Base-by-base conservation (phyloP, 1,140 invertebrate species). In the Phocides pigmalion region DNA sequence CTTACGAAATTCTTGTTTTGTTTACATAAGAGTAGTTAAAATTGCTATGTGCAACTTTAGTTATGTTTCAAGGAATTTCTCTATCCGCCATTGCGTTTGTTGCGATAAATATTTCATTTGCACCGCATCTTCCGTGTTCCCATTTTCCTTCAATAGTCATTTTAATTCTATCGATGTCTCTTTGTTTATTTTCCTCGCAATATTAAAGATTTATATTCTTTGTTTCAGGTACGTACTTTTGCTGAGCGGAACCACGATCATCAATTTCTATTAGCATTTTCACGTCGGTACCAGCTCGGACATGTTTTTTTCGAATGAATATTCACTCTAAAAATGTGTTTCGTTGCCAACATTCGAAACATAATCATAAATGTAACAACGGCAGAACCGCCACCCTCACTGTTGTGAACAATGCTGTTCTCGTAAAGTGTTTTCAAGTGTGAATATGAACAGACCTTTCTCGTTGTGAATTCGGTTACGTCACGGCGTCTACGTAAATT, bases 161-260 rank as follows among this genome's bases (percentile, higher is more conserved):
- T 68, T 72, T 66, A 37, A 72, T 72, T 72, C 66, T 28, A 56
- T 28, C 42, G 9, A 44, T 61, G 64, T 69, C 49, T 15, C 15
- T 37, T 41, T 67, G 62, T 58, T 64, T 56, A 62, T 69, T 72
- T 72, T 61, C 66, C 62, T 53, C 56, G 47, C 49, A 72, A 59
- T 65, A 58, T 39, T 58, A 44, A 58, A 56, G 20, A 65, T 65
- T 62, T n/a, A 63, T 72, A 67, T 67, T 58, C 61, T 69, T 73
- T 74, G 64, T 79, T 81, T 65, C 74, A 81, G 76, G 76, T 81
- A 81, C 53, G 73, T 67, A 25, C 39, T 0, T 15, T 32, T 11
- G 20, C 47, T 16, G 35, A 35, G 28, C 28, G 14, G 46, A 35
- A 16, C 11, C 16, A 12, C 47, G 22, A 50, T 2, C 47, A 50